Evolutionary conservation across 2,888 invertebrate species (phyloP).

Genomic region (Enchytraeus crypticus): DNA sequence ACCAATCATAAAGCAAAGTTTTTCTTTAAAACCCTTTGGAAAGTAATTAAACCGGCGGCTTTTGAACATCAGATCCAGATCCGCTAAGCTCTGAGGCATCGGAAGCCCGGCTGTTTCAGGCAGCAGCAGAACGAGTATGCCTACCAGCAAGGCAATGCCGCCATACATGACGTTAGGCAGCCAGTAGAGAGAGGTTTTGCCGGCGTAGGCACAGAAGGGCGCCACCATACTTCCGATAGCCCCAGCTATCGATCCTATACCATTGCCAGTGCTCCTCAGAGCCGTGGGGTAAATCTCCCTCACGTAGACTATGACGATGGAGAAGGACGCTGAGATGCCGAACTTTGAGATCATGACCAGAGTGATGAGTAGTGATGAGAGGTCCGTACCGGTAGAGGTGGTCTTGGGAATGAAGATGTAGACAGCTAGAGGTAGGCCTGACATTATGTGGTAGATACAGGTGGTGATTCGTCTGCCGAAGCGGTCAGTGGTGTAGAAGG

Average conservation of each 20-base stretch:
- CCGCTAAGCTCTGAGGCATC: conserved; percentile 15
- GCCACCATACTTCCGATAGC: conserved; percentile 5
- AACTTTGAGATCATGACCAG: conserved; percentile 17
- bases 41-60: too few relatives aligned
- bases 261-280: conserved; percentile 10
- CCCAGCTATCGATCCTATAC: conserved; percentile 5
- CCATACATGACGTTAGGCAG: conserved; percentile 14
- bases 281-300: conserved; percentile 21
- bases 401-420: conserved; percentile 10
- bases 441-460: conserved; percentile 13
- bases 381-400: conserved; percentile 12
- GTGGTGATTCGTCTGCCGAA: conserved; percentile 15
- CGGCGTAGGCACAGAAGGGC: conserved; percentile 7
- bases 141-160: conserved; percentile 6
- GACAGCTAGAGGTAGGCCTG: conserved; percentile 10
- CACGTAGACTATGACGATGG: conserved; percentile 18
- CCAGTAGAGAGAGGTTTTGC: conserved; percentile 13
- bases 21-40: too few relatives aligned
- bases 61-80: neutral
- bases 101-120: conserved; percentile 17
- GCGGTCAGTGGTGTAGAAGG: conserved; percentile 8
- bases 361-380: conserved; percentile 7
- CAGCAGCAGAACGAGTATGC: conserved; percentile 12
- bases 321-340: conserved; percentile 14
- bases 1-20: too few relatives aligned